Evolutionary conservation across 2,888 invertebrate species (phyloP), one percentile per base, ranked within the genome.

Genomic region (Phengaris arion): DNA sequence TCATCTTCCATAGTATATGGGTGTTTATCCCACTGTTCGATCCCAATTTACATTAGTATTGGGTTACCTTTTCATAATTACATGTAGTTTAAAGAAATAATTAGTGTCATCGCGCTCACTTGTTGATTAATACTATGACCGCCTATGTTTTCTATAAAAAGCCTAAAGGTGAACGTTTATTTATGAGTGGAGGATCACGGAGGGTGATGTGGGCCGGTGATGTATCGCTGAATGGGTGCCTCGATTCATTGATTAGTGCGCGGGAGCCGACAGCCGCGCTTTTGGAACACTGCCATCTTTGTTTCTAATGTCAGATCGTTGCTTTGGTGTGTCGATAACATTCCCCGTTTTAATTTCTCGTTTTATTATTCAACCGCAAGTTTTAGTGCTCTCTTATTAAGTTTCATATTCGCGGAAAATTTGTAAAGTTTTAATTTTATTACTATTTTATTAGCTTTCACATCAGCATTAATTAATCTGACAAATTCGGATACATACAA

Each of bases 231-330:
- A 81, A 80, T 81, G 81, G 80, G 81, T 81, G 80, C 80, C 80
- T 80, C 79, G 78, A 73, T 76, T 80, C 83, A 83, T 84, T 83
- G 82, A 83, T 80, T 70, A 75, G 75, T 78, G 77, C 78, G 79
- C 79, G 80, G 80, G 80, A 79, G 79, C 78, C 74, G 79, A 77
- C 81, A 78, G 78, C 76, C 77, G 72, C 54, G 76, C 76, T 77
- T 77, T 82, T 81, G 83, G 83, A 81, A 52, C 51, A 75, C 68
- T 81, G 83, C 83, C 83, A 83, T 82, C 81, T 81, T 82, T 83
- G 83, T 83, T 81, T 79, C 82, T 79, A 79, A 78, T 81, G 79
- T 80, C 81, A 79, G 77, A 79, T 79, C 77, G 77, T 79, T 79
- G 77, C 76, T 76, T 74, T 75, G 74, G 76, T 74, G 74, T 78